These are phyloP conservation scores for Syrista parreyssii DNA, from an alignment of 2,888 invertebrate species.

Conservation along the genomic window DNA sequence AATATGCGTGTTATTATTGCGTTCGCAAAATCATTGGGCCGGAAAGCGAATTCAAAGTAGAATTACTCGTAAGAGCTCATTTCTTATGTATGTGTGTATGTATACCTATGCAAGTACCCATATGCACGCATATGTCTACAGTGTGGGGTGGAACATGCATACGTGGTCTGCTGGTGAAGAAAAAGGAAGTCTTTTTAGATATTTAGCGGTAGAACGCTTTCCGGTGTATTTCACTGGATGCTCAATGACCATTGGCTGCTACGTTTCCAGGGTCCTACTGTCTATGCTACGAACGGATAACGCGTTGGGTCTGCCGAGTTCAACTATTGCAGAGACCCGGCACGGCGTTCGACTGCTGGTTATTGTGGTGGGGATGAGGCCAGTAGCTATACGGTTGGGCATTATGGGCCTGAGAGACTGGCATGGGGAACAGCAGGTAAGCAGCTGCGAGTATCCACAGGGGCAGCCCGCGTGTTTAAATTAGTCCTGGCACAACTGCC, in stretches of 20 bases:
- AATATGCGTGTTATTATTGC: background rate
- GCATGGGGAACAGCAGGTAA: constrained; percentile 47
- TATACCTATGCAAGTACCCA: background rate
- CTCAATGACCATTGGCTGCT: constrained; percentile 24
- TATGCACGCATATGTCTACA: background rate
- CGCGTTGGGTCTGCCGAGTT: constrained; percentile 16
- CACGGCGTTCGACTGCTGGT: background rate
- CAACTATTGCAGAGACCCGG: background rate
- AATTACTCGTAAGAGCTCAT: background rate
- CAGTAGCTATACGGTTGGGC: background rate
- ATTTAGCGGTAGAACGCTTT: constrained; percentile 16
- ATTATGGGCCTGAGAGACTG: constrained; percentile 11
- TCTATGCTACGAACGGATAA: background rate
- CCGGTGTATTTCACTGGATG: constrained; percentile 26
- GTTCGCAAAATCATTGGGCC: background rate
- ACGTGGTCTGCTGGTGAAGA: background rate
- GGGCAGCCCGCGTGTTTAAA: constrained; percentile 54
- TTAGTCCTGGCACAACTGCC: constrained; percentile 65
- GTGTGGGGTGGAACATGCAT: background rate
- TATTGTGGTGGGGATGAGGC: background rate
- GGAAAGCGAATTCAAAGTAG: background rate
- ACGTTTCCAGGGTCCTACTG: constrained; percentile 9
- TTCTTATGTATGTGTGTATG: background rate
- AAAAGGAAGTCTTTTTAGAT: background rate
- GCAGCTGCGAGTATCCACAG: constrained; percentile 54